Percentiles rank a stretch among this genome's conserved stretches.
Evolutionary conservation across 1,140 invertebrate genomes (phyloP).

Genomic region (Dryas iulia): DNA sequence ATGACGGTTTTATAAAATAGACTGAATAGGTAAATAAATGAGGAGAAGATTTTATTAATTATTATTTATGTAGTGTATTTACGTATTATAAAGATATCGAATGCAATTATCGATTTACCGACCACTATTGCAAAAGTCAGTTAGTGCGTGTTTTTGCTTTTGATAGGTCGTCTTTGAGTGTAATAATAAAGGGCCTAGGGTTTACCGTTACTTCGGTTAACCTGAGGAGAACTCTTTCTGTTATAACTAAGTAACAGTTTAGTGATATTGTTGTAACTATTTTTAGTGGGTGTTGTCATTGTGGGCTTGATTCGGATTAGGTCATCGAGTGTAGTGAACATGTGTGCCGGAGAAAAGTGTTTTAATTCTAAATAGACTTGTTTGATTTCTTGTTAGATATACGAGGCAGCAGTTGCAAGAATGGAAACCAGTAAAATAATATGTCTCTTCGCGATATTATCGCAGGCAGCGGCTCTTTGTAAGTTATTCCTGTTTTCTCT

Average conservation of each 20-base stretch:
- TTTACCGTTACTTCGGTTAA: slow-evolving; percentile 37
- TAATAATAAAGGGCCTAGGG: slow-evolving; percentile 38
- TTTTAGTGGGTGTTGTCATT: slow-evolving; percentile 80
- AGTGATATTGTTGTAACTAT: slow-evolving; percentile 64
- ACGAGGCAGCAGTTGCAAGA: slow-evolving; percentile 54
- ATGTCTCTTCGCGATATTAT: slow-evolving; percentile 61
- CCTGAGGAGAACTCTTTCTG: slow-evolving; percentile 44
- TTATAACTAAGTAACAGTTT: slow-evolving; percentile 38
- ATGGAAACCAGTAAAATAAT: slow-evolving; percentile 67
- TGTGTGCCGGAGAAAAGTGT: slow-evolving; percentile 73
- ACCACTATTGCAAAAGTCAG: slow-evolving; percentile 51
- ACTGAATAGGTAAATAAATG: slow-evolving; percentile 50
- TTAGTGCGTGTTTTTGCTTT: slow-evolving; percentile 49
- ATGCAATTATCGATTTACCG: slow-evolving; percentile 61
- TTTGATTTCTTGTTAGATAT: slow-evolving; percentile 73
- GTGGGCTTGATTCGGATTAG: slow-evolving; percentile 73
- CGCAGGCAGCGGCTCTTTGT: slow-evolving; percentile 65
- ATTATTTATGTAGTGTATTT: slow-evolving; percentile 20
- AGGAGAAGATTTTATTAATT: slow-evolving; percentile 13
- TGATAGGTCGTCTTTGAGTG: slow-evolving; percentile 44
- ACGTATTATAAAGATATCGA: slow-evolving; percentile 15
- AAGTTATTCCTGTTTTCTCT: slow-evolving; percentile 45
- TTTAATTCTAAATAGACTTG: slow-evolving; percentile 57
- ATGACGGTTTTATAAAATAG: slow-evolving; percentile 70
- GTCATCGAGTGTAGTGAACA: slow-evolving; percentile 75